Conservation (phyloP, 2,888 invertebrate species). For the Sthenelais limicola region DNA sequence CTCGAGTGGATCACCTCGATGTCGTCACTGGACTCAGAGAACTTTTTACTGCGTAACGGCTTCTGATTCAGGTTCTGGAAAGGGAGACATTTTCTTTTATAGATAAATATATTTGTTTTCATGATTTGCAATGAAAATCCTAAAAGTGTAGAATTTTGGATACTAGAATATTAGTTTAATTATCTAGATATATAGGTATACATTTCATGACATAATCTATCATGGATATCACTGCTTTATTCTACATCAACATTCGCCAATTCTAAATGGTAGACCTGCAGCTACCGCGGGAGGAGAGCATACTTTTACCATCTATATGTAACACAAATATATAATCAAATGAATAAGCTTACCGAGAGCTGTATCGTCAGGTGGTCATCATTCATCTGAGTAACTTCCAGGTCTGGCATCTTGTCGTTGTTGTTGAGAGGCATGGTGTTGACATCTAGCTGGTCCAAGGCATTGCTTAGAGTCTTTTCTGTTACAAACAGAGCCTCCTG, state of each 20-base stretch:
- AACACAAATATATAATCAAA: no score
- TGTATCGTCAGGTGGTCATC: slow-evolving; percentile 39
- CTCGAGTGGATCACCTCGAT: slow-evolving; percentile 63
- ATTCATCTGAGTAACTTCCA: slow-evolving; percentile 40
- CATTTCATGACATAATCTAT: no score
- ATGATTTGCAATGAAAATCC: no score
- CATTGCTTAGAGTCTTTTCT: slow-evolving; percentile 56
- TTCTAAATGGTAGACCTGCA: no score
- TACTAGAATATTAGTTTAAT: no score
- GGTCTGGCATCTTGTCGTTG: slow-evolving; percentile 27
- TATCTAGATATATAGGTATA: no score
- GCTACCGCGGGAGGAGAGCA: no score
- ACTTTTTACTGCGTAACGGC: slow-evolving; percentile 8
- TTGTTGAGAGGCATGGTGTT: slow-evolving; percentile 35
- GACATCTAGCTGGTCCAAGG: slow-evolving; percentile 57
- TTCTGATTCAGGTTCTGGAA: slow-evolving; percentile 31
- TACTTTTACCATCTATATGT: no score
- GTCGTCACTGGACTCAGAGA: slow-evolving; percentile 37
- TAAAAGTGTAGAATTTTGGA: no score
- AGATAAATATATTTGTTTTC: no score
- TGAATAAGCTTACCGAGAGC: slow-evolving; percentile 28
- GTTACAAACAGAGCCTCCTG: slow-evolving; percentile 65
- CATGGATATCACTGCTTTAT: no score
- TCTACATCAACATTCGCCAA: no score
- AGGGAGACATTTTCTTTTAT: neutral